A percentile compares a stretch with the other conserved stretches of the same genome.
Evolutionary conservation across 2,797 vertebrate genomes (phyloP).

Genomic region (Premnoplex brunnescens): DNA sequence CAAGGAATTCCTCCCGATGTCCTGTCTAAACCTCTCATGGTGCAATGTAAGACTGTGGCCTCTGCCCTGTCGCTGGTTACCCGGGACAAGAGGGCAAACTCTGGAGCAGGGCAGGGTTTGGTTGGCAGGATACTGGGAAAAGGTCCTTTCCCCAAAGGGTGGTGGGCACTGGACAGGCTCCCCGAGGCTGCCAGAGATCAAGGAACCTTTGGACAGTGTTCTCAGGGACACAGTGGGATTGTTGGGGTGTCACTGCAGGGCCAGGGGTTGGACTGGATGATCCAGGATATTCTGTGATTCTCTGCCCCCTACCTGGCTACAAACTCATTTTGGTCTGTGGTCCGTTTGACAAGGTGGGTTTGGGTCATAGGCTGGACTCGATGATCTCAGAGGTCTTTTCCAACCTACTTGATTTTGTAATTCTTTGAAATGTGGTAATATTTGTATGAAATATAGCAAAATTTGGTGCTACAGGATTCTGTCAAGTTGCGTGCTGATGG

Average conservation of each 20-base stretch:
- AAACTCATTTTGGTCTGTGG: neutral
- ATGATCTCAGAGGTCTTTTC: neutral
- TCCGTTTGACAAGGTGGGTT: too few species aligned
- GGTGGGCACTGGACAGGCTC: neutral
- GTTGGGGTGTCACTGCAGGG: neutral
- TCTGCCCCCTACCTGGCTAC: neutral
- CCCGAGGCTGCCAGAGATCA: neutral
- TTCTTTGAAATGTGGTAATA: neutral
- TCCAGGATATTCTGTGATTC: neutral
- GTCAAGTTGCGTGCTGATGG: rapidly evolving
- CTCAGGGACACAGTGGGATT: neutral
- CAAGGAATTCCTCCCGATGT: too few species aligned
- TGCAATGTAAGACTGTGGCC: too few species aligned
- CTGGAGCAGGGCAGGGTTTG: neutral
- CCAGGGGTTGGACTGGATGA: neutral
- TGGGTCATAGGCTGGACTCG: neutral
- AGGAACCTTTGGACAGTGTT: neutral
- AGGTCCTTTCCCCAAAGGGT: neutral
- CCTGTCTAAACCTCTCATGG: too few species aligned
- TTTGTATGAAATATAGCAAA: too few species aligned
- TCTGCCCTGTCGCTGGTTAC: neutral
- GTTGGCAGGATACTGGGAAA: neutral
- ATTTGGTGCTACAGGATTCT: rapidly evolving
- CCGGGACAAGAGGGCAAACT: neutral
- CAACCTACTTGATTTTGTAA: neutral